These are phyloP conservation scores for Mayetiola destructor DNA, from an alignment of 2,888 invertebrate genomes.

Conservation along the genomic window DNA sequence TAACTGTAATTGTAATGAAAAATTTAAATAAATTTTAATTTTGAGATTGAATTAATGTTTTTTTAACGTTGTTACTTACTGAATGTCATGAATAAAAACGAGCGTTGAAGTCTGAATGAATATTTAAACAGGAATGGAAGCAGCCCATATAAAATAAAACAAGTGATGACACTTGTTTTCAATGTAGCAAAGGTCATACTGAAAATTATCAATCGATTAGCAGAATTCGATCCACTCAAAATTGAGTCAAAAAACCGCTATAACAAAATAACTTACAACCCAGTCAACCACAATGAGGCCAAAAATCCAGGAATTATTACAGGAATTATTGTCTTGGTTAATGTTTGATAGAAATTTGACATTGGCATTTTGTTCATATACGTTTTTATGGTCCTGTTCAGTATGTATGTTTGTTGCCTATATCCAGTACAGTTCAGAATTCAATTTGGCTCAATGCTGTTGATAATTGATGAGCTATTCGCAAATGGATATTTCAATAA, in stretches of 20 bases:
- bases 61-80: constrained; percentile 41
- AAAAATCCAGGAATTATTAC: constrained; percentile 35
- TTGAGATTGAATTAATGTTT: too few relatives aligned
- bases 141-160: constrained; percentile 44
- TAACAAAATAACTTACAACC: constrained; percentile 35
- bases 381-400: not conserved
- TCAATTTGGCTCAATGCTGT: too few relatives aligned
- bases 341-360: constrained; percentile 26
- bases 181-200: constrained; percentile 24
- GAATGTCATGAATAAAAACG: constrained; percentile 58
- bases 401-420: too few relatives aligned
- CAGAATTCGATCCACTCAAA: too few relatives aligned
- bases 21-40: too few relatives aligned
- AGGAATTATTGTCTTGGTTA: constrained; percentile 34
- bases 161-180: constrained; percentile 28
- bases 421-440: too few relatives aligned
- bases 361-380: constrained; percentile 27
- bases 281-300: constrained; percentile 33
- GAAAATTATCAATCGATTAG: too few relatives aligned
- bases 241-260: too few relatives aligned
- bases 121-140: constrained; percentile 59
- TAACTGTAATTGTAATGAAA: too few relatives aligned
- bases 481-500: too few relatives aligned
- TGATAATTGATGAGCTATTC: too few relatives aligned
- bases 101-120: constrained; percentile 52